phyloP scores from a whole-genome alignment of 2,797 vertebrate genomes.

The Dicrostonyx torquatus region DNA sequence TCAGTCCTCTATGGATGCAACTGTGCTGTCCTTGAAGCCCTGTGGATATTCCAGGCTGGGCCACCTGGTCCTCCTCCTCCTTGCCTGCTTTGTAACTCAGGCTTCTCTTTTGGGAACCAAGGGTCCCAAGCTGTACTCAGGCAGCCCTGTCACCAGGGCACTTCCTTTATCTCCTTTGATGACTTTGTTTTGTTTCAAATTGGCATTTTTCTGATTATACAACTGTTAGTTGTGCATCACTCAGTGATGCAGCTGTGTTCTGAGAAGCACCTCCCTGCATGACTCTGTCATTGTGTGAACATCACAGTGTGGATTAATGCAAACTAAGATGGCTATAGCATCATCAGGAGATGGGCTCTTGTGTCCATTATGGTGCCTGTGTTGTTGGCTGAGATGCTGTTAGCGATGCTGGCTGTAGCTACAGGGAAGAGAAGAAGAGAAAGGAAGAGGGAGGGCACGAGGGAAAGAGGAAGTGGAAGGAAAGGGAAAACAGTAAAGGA shows the following conservation, averaged over 20 bases:
- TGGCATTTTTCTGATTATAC: neutral
- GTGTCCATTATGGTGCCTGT: neutral
- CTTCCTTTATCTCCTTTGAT: neutral
- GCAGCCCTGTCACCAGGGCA: too few species aligned
- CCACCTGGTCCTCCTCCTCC: neutral
- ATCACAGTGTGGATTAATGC: neutral
- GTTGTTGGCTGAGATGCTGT: neutral
- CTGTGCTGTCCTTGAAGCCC: fast-evolving
- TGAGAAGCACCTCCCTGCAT: neutral
- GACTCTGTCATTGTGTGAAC: neutral
- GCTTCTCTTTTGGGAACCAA: neutral
- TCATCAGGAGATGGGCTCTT: neutral
- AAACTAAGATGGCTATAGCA: neutral
- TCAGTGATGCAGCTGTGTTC: neutral
- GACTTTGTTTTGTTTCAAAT: neutral
- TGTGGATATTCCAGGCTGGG: neutral
- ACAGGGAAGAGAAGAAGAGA: neutral
- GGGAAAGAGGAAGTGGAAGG: neutral
- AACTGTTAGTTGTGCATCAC: neutral
- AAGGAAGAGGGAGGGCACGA: too few species aligned
- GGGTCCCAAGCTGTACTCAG: neutral
- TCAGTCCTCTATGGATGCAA: neutral
- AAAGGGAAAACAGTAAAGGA: neutral
- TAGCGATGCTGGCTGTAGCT: neutral
- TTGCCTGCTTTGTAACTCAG: neutral